A percentile compares a stretch with the other conserved stretches of the same genome.
phyloP scores from a whole-genome alignment of 2,797 vertebrate genomes.

The Cottoperca gobio region DNA sequence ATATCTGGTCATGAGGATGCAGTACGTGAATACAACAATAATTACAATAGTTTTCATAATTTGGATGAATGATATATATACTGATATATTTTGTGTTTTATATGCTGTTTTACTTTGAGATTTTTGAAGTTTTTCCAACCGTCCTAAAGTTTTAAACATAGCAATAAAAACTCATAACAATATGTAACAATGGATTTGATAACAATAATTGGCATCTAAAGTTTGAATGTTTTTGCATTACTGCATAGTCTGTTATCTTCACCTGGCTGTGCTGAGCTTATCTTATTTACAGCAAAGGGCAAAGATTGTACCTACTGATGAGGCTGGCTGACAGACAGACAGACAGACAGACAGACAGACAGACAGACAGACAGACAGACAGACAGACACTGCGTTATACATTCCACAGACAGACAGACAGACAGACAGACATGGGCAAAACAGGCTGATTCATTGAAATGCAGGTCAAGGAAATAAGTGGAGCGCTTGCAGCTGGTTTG shows the following conservation, averaged over 20 bases:
- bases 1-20: not conserved
- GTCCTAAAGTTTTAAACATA: not conserved
- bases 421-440: not conserved
- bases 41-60: not conserved
- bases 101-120: too few species aligned
- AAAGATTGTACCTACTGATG: not conserved
- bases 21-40: not conserved
- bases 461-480: conserved; percentile 25
- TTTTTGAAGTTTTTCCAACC: not conserved
- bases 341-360: too few species aligned
- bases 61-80: not conserved
- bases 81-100: not conserved
- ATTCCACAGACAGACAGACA: conserved; percentile 10
- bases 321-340: too few species aligned
- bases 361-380: too few species aligned
- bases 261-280: not conserved
- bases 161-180: not conserved
- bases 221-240: too few species aligned
- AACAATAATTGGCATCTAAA: too few species aligned
- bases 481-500: conserved; percentile 31
- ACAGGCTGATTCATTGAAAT: conserved; percentile 17
- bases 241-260: not conserved
- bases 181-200: not conserved
- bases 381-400: not conserved
- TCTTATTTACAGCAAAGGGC: not conserved